Conservation (phyloP, 2,113 vertebrate genomes). For the Mus pahari region DNA sequence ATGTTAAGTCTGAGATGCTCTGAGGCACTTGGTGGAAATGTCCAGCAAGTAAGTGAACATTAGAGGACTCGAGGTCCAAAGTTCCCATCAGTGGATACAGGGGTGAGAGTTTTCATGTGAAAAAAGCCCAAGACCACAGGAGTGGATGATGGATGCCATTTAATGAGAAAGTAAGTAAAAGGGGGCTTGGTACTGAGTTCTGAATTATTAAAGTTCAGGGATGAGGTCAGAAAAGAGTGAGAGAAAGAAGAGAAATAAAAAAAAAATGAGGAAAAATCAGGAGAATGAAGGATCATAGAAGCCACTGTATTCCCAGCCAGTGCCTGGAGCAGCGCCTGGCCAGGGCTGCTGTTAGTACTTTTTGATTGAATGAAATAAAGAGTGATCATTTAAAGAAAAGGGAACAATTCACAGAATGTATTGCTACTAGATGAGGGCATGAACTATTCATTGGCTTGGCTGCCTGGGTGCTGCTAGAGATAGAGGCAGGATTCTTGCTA, state of each 20-base stretch:
- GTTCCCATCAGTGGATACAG: not conserved
- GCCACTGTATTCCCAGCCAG: not conserved
- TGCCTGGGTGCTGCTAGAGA: not conserved
- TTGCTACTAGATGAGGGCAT: not conserved
- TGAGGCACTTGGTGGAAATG: constrained; percentile 25
- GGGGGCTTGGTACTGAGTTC: constrained; percentile 7
- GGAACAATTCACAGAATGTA: not conserved
- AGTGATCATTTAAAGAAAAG: constrained; percentile 37
- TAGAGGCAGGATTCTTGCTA: not conserved
- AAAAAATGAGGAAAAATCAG: not conserved
- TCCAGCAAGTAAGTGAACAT: constrained; percentile 23
- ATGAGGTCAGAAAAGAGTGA: not conserved
- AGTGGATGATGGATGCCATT: not conserved
- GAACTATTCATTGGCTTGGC: not conserved
- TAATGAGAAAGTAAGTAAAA: constrained; percentile 32
- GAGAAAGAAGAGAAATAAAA: constrained; percentile 18
- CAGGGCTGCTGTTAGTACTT: not conserved
- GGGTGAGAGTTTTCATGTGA: constrained; percentile 1
- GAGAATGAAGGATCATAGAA: not conserved
- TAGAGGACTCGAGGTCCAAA: constrained; percentile 23
- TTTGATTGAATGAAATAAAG: constrained; percentile 35
- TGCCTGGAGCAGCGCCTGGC: not conserved
- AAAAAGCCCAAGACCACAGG: not conserved
- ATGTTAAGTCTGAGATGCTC: constrained; percentile 27
- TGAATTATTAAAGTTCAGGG: constrained; percentile 34